These are phyloP conservation scores for Tragelaphus imberbis DNA, from an alignment of 2,113 vertebrate species.

Conservation along the genomic window DNA sequence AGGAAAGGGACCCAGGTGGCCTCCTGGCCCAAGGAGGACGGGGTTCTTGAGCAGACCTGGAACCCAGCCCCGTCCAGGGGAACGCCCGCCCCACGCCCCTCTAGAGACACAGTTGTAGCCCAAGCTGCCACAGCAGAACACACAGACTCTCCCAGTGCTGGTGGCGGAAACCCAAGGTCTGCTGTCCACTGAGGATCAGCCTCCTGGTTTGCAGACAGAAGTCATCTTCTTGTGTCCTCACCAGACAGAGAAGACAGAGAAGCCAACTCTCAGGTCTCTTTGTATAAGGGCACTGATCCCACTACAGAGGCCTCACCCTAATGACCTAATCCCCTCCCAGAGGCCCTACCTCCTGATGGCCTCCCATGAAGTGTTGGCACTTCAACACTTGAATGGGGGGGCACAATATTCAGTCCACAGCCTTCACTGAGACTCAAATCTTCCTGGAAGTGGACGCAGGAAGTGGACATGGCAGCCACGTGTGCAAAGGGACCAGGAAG, in stretches of 20 bases:
- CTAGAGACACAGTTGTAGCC: rapidly evolving
- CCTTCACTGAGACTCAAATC: too few relatives aligned
- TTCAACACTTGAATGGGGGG: neutral
- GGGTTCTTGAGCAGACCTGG: too few relatives aligned
- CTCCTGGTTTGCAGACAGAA: neutral
- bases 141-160: neutral
- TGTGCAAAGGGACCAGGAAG: rapidly evolving
- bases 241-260: neutral
- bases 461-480: rapidly evolving
- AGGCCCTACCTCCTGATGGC: neutral
- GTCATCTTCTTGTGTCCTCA: neutral
- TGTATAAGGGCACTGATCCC: neutral
- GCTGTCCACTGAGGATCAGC: neutral
- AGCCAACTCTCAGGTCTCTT: neutral
- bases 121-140: neutral
- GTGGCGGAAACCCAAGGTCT: too few relatives aligned
- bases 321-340: neutral
- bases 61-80: rapidly evolving
- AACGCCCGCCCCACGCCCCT: rapidly evolving
- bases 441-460: neutral
- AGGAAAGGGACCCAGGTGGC: rapidly evolving
- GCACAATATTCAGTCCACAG: neutral
- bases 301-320: rapidly evolving
- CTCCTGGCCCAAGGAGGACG: rapidly evolving
- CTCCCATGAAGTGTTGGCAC: too few relatives aligned